Percentiles rank a stretch among this genome's conserved stretches.
Conservation (phyloP, 2,797 vertebrate species). For the Poecilia wingei region DNA sequence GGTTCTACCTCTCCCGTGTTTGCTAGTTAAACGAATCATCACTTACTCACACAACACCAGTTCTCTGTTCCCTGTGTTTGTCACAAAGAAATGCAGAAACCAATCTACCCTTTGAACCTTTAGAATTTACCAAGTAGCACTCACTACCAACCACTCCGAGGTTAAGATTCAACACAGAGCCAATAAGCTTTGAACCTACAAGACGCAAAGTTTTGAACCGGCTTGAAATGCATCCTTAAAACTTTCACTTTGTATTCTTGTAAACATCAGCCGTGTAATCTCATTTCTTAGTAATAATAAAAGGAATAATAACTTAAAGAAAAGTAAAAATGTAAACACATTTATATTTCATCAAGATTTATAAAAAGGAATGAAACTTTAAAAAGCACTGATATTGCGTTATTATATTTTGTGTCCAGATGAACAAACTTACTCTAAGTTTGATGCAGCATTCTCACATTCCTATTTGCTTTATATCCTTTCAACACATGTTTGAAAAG, state of each 20-base stretch:
- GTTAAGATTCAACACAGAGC: neutral
- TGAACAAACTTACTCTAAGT: neutral
- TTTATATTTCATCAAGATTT: neutral
- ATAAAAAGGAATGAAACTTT: neutral
- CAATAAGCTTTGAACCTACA: neutral
- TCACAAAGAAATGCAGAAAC: slow-evolving; percentile 29
- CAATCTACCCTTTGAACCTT: neutral
- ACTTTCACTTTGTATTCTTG: neutral
- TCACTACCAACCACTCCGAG: neutral
- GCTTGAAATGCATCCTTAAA: neutral
- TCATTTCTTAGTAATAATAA: neutral
- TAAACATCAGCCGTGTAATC: neutral
- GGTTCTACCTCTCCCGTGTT: slow-evolving; percentile 66
- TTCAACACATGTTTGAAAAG: neutral
- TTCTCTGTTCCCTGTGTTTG: slow-evolving; percentile 27
- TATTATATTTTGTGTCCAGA: neutral
- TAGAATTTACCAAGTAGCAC: neutral
- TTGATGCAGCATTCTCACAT: neutral
- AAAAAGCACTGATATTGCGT: neutral
- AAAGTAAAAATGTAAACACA: neutral
- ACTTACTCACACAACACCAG: slow-evolving; percentile 23
- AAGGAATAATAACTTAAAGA: neutral
- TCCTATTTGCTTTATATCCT: neutral
- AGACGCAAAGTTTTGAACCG: neutral
- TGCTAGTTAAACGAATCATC: slow-evolving; percentile 27